phyloP scores from a whole-genome alignment of 2,113 vertebrate genomes.

The Silurus meridionalis region DNA sequence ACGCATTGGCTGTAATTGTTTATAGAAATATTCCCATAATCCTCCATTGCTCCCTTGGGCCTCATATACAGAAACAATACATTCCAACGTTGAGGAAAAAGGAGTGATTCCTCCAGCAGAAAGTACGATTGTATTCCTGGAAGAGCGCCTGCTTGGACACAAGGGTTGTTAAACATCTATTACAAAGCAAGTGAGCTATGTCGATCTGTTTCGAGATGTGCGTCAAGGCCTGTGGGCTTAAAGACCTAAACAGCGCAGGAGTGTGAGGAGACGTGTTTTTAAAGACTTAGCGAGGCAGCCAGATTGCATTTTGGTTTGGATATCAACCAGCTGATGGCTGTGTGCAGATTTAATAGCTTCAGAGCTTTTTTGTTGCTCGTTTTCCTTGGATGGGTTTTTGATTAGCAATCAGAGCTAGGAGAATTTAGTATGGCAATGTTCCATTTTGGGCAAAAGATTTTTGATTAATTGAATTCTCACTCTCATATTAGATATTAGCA shows the following conservation, averaged over 20 bases:
- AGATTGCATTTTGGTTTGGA: slow-evolving; percentile 43
- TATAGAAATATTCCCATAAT: slow-evolving; percentile 60
- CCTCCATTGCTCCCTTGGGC: slow-evolving; percentile 52
- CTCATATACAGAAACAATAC: slow-evolving; percentile 56
- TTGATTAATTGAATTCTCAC: neutral
- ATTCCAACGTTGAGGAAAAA: slow-evolving; percentile 51
- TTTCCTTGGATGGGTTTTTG: slow-evolving; percentile 22
- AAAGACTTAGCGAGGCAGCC: slow-evolving; percentile 36
- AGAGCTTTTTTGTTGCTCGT: slow-evolving; percentile 13
- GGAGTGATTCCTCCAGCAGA: slow-evolving; percentile 53
- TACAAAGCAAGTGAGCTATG: slow-evolving; percentile 35
- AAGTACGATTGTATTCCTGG: slow-evolving; percentile 53
- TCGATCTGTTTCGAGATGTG: slow-evolving; percentile 30
- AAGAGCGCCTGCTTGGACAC: slow-evolving; percentile 45
- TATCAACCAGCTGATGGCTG: slow-evolving; percentile 4
- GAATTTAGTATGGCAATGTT: neutral
- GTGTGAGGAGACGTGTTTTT: slow-evolving; percentile 24
- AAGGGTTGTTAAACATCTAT: slow-evolving; percentile 46
- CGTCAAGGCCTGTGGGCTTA: slow-evolving; percentile 30
- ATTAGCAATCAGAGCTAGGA: slow-evolving; percentile 39
- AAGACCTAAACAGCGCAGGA: slow-evolving; percentile 25
- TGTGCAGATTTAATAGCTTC: slow-evolving; percentile 2
- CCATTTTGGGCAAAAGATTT: neutral
- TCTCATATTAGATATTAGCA: neutral
- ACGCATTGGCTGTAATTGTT: slow-evolving; percentile 57